Evolutionary conservation across 2,113 vertebrate species (phyloP), one percentile per base, ranked within the genome.

Genomic region (Aphyosemion australe): DNA sequence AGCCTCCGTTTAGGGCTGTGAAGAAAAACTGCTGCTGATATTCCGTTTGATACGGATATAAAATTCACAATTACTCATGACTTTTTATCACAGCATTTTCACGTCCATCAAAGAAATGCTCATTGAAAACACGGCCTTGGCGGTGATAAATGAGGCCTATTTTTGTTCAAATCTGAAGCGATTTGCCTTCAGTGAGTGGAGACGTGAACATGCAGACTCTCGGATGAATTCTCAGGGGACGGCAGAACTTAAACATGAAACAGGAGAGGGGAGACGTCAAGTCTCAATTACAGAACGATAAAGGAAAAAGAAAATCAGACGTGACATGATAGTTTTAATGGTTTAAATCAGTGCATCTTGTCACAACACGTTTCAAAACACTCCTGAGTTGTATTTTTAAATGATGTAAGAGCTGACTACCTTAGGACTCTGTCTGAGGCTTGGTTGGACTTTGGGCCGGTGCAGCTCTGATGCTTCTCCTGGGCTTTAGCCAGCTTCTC

Each of bases 401-500:
- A 5, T 41, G 7, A 52, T 49, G n/a, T 26, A 48, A 60, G 46
- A 18, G 49, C 21, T 20, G 50, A 57, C 84, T 96, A 99, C 97
- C 97, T 99, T 91, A 99, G 91, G 87, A 99, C 97, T 63, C 97
- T 94, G 89, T 99, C 97, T 6, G 97, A 99, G 65, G 93, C 94
- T 93, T 96, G 97, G 92, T 92, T 97, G 86, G 97, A 94, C 91
- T 99, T 99, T 87, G 95, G 91, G 82, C 92, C 95, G 14, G 97
- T 95, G 53, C 95, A 98, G 90, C 87, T 93, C 90, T 97, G 96
- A 90, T 98, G 97, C 76, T 99, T 99, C 87, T 99, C 97, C 78
- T 99, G 96, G 82, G 94, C 96, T 93, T 99, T 99, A 64, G 96
- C 97, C 92, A 99, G 86, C 86, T 99, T 99, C 92, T 99, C 97